Evolutionary conservation across 2,113 vertebrate species (phyloP).

Genomic region (Pelvicachromis taeniatus): DNA sequence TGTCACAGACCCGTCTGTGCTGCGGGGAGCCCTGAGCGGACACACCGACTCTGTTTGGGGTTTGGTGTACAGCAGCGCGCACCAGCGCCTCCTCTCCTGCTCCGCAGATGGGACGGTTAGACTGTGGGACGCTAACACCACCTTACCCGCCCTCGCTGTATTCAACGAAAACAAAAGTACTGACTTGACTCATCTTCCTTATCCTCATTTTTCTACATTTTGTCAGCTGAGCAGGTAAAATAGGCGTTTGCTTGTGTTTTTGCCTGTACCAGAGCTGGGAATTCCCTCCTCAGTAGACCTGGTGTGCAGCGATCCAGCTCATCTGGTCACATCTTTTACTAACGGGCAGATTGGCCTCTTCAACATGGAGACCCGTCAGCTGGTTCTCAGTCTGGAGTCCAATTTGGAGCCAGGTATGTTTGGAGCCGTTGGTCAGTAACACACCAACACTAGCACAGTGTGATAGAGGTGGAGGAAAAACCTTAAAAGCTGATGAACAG

Average conservation of each 20-base stretch:
- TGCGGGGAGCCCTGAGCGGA: conserved; percentile 85
- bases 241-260: neutral
- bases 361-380: conserved; percentile 94
- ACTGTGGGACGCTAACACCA: conserved; percentile 86
- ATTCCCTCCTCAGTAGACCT: conserved; percentile 94
- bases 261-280: conserved; percentile 80
- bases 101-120: conserved; percentile 94
- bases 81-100: conserved; percentile 92
- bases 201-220: neutral
- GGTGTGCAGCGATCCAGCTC: conserved; percentile 93
- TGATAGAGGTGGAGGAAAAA: neutral
- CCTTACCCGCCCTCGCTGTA: conserved; percentile 81
- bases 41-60: conserved; percentile 94
- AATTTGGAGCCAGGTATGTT: conserved; percentile 79
- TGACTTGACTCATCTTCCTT: neutral
- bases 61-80: conserved; percentile 87
- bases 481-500: neutral
- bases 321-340: conserved; percentile 93
- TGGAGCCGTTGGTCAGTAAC: neutral
- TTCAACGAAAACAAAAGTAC: conserved; percentile 93
- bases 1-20: conserved; percentile 83
- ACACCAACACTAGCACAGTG: neutral
- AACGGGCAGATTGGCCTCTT: conserved; percentile 91
- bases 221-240: neutral
- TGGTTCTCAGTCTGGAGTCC: conserved; percentile 89